Evolutionary conservation across 2,888 invertebrate genomes (phyloP).

Genomic region (Hesperia comma): DNA sequence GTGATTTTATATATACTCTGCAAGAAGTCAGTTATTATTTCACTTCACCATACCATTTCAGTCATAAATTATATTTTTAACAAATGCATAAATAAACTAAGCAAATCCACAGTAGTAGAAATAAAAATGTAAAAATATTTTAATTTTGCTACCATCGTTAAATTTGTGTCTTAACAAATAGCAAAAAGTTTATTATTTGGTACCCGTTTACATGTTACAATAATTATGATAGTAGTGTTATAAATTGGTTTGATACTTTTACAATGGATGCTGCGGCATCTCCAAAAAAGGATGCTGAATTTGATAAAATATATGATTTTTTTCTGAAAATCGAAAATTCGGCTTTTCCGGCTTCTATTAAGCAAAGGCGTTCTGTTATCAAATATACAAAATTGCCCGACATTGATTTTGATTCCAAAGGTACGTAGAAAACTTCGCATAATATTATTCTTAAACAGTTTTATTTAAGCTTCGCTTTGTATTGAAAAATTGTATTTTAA

Average conservation of each 20-base stretch:
- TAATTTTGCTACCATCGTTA: background rate
- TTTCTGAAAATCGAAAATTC: slow-evolving; percentile 58
- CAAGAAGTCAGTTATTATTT: no score
- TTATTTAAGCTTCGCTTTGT: background rate
- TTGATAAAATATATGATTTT: slow-evolving; percentile 57
- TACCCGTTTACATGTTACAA: slow-evolving; percentile 41
- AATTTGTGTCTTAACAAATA: background rate
- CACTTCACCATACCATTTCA: no score
- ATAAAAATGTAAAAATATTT: slow-evolving; percentile 16
- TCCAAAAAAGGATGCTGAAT: slow-evolving; percentile 56
- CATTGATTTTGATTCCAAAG: slow-evolving; percentile 61
- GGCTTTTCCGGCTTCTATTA: slow-evolving; percentile 50
- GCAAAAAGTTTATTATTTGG: slow-evolving; percentile 37
- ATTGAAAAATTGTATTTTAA: background rate
- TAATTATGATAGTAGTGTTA: slow-evolving; percentile 34
- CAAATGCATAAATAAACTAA: slow-evolving; percentile 13
- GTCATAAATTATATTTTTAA: slow-evolving; percentile 3
- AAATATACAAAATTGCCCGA: slow-evolving; percentile 75
- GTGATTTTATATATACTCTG: no score
- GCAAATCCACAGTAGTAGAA: slow-evolving; percentile 20
- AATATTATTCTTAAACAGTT: background rate
- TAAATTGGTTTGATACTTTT: slow-evolving; percentile 21
- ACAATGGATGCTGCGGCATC: slow-evolving; percentile 75
- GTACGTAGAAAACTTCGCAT: slow-evolving; percentile 50
- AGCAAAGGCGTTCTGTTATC: slow-evolving; percentile 62